Evolutionary conservation across 2,888 invertebrate species (phyloP), one percentile per base, ranked within the genome.

Genomic region (Pyrochroa serraticornis): DNA sequence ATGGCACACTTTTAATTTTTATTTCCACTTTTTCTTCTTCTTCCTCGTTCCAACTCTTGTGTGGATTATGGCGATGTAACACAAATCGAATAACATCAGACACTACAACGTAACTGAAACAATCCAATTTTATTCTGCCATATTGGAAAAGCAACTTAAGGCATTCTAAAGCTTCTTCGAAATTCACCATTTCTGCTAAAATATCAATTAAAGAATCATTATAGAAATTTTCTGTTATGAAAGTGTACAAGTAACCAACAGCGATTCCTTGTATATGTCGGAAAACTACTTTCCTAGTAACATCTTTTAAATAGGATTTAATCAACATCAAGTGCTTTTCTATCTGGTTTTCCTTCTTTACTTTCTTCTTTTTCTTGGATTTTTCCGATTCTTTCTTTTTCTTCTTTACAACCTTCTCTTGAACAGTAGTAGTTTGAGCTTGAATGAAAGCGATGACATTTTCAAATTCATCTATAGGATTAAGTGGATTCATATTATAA

Each of bases 391-490:
- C 46, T n/a, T 12, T 54, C 33, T 14, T 38, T 8, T 38, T 52
- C 37, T 44, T 36, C 7, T 39, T 41, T 51, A n/a, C n/a, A n/a
- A n/a, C 39, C 43, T 49, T 44, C 60, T 49, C 45, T 58, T 45
- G 41, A 34, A 50, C 14, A 47, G 45, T 45, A 13, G 45, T 31
- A 6, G 8, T 31, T 22, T 58, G 41, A 7, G 39, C 35, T 44
- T 64, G 61, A 33, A 72, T 65, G 64, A 78, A 79, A 42, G 70
- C 74, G 7, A 75, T 60, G 2, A 63, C 66, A 55, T 78, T 79
- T 37, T 71, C 72, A 44, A 62, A 66, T 12, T 68, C 56, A 3
- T 58, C 66, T 3, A 77, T 62, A 3, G 54, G 47, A 35, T 69
- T 59, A 14, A 79, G 67, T 2, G 78, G 76, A 58, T 76, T 78